Evolutionary conservation across 2,797 vertebrate genomes (phyloP).

Genomic region (Enteromius trimaculatus): DNA sequence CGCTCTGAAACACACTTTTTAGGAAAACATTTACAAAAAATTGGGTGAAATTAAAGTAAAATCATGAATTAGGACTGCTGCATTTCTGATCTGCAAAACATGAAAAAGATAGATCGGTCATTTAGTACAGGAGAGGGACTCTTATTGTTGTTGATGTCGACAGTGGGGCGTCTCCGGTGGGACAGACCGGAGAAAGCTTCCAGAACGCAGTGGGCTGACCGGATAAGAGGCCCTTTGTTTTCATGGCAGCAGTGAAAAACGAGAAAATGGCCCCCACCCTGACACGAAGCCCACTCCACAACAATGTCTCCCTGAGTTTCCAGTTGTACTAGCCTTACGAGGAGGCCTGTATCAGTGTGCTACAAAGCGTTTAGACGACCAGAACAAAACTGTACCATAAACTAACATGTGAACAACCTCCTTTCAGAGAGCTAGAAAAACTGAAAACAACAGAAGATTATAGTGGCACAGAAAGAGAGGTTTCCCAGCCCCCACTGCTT

Average conservation of each 20-base stretch:
- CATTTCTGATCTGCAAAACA: not conserved
- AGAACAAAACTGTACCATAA: not conserved
- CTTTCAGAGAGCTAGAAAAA: not conserved
- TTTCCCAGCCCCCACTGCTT: constrained; percentile 45
- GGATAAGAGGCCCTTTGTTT: constrained; percentile 96
- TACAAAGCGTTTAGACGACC: not conserved
- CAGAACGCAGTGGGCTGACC: constrained; percentile 78
- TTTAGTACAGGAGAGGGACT: constrained; percentile 1
- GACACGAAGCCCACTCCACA: constrained; percentile 77
- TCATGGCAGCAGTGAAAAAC: constrained; percentile 86
- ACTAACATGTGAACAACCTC: not conserved
- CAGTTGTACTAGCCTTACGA: not conserved
- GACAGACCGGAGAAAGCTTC: constrained; percentile 85
- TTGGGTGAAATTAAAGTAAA: not conserved
- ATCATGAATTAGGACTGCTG: not conserved
- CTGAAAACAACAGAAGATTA: constrained; percentile 36
- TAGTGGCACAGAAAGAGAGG: constrained; percentile 26
- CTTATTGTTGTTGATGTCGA: constrained; percentile 51
- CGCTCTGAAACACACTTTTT: constrained; percentile 45
- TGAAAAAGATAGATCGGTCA: not conserved
- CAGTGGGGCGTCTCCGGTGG: constrained; percentile 77
- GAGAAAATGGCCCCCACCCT: constrained; percentile 86
- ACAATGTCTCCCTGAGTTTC: constrained; percentile 70
- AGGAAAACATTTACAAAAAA: not conserved
- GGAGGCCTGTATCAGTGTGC: not conserved